These are phyloP conservation scores for Bettongia penicillata DNA, from an alignment of 2,113 vertebrate genomes.

Conservation along the genomic window DNA sequence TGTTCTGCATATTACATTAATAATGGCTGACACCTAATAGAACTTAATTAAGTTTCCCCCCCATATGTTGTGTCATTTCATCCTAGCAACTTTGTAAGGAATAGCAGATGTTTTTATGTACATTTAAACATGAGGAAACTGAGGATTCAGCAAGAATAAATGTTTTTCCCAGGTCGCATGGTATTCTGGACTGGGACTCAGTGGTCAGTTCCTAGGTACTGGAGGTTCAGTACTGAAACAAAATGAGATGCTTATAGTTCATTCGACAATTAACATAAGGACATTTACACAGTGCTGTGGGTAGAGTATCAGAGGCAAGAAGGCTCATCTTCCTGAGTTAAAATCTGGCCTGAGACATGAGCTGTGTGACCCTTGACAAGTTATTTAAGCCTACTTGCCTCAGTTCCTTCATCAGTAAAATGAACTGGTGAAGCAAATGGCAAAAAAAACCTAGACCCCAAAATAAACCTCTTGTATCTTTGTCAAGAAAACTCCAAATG, in stretches of 20 bases:
- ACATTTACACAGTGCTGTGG: background rate
- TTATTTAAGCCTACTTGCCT: background rate
- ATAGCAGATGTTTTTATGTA: background rate
- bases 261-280: background rate
- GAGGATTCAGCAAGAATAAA: background rate
- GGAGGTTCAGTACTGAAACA: background rate
- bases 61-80: background rate
- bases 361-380: background rate
- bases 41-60: background rate
- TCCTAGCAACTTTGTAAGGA: background rate
- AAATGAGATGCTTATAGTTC: background rate
- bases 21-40: background rate
- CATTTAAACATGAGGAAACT: background rate
- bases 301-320: background rate
- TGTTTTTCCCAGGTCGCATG: background rate
- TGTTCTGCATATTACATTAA: background rate
- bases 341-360: background rate
- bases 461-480: background rate
- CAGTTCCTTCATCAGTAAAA: background rate
- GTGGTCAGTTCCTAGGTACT: background rate
- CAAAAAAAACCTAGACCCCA: background rate
- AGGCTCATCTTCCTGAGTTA: background rate
- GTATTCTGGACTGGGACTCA: background rate
- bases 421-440: background rate
- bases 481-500: background rate